Conservation (phyloP, 2,888 invertebrate species). For the Eretmocerus hayati region DNA sequence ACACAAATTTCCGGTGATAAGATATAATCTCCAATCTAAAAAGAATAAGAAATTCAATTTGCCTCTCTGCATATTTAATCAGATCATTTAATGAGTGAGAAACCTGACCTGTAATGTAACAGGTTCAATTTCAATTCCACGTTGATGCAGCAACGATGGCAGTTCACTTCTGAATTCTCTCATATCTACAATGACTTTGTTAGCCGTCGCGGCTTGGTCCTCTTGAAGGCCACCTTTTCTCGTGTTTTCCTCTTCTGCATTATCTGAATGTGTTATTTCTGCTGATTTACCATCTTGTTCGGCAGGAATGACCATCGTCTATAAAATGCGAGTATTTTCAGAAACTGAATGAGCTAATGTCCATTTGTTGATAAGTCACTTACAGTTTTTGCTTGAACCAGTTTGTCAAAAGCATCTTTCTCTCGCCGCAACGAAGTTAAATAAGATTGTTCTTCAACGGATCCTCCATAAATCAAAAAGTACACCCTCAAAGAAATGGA, state of each 20-base stretch:
- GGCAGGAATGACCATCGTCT: conserved; percentile 81
- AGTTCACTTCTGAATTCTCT: conserved; percentile 95
- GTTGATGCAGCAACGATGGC: conserved; percentile 85
- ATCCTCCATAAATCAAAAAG: conserved; percentile 83
- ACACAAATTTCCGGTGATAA: conserved; percentile 94
- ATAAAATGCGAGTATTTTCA: conserved; percentile 23
- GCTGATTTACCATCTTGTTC: conserved; percentile 76
- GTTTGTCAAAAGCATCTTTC: conserved; percentile 87
- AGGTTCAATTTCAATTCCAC: conserved; percentile 87
- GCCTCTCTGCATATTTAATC: too few relatives aligned
- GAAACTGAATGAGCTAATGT: background rate
- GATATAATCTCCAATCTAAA: conserved; percentile 92
- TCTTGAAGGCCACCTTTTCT: conserved; percentile 57
- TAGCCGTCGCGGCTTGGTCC: conserved; percentile 14
- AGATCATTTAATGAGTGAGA: too few relatives aligned
- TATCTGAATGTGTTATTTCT: conserved; percentile 39
- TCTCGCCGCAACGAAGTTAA: conserved; percentile 83
- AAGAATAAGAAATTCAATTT: background rate
- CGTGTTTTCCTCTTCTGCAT: conserved; percentile 48
- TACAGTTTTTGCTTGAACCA: conserved; percentile 89
- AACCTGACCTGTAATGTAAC: conserved; percentile 68
- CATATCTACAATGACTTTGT: conserved; percentile 84
- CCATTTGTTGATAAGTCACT: conserved; percentile 32
- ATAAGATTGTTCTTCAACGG: conserved; percentile 96
- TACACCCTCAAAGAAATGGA: conserved; percentile 63